Evolutionary conservation across 2,888 invertebrate species (phyloP).

Genomic region (Endomychus coccineus): DNA sequence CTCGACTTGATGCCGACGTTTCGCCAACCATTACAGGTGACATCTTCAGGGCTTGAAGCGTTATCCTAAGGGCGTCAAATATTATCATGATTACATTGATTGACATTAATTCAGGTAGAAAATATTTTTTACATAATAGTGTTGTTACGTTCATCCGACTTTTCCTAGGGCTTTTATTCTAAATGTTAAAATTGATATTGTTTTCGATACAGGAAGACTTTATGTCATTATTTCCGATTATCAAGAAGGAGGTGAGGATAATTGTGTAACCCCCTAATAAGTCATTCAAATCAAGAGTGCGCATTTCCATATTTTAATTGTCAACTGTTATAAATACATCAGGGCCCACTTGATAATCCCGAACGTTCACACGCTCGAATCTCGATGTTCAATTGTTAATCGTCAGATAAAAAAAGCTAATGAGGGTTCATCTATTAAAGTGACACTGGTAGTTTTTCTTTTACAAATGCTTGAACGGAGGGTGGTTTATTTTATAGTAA

Average conservation of each 20-base stretch:
- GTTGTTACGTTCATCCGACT: no score
- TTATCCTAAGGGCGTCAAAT: background rate
- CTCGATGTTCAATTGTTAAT: slow-evolving; percentile 37
- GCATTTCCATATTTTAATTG: slow-evolving; percentile 41
- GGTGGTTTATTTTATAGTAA: slow-evolving; percentile 26
- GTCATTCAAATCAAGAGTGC: slow-evolving; percentile 23
- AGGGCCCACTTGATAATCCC: slow-evolving; percentile 33
- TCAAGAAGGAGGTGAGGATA: no score
- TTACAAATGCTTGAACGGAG: slow-evolving; percentile 33
- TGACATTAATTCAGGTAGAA: background rate
- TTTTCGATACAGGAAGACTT: no score
- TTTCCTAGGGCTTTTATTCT: no score
- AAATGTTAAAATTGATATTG: no score
- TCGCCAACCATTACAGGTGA: no score
- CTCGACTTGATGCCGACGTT: no score
- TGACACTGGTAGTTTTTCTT: slow-evolving; percentile 39
- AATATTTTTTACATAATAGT: no score
- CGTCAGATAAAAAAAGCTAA: slow-evolving; percentile 37
- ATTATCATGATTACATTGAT: background rate
- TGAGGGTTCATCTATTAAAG: slow-evolving; percentile 40
- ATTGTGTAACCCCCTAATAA: slow-evolving; percentile 1
- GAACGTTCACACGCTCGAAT: slow-evolving; percentile 40
- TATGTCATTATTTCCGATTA: no score
- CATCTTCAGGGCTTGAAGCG: background rate
- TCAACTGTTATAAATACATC: slow-evolving; percentile 39